phyloP scores from a whole-genome alignment of 2,113 vertebrate species.

The Sphyrna mokarran region DNA sequence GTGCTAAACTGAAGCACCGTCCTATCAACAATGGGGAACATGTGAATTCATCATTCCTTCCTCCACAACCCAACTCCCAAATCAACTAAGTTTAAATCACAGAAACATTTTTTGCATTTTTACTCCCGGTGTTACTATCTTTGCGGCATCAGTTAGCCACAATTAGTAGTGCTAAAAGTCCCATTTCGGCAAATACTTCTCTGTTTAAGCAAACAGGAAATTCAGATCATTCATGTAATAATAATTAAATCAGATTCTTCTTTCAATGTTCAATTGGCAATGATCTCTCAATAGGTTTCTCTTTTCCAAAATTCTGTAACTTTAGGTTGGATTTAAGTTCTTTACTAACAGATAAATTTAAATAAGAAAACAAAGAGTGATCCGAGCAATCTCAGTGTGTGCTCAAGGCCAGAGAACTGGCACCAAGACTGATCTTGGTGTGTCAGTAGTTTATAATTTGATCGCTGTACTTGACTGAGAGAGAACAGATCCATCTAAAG shows the following conservation, averaged over 20 bases:
- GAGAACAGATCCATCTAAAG: not conserved
- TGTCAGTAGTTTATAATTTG: too few species aligned
- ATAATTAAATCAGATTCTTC: not conserved
- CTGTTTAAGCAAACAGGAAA: not conserved
- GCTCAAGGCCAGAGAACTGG: not conserved
- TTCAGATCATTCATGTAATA: not conserved
- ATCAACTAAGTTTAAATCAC: not conserved
- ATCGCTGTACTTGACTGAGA: not conserved
- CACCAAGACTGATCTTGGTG: not conserved
- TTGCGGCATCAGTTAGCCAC: not conserved
- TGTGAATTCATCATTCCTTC: not conserved
- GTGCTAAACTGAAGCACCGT: too few species aligned
- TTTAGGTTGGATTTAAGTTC: not conserved
- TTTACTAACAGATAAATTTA: not conserved
- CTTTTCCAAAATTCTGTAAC: not conserved
- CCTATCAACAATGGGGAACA: not conserved
- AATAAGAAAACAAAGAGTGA: not conserved
- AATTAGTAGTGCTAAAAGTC: not conserved
- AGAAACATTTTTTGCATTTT: not conserved
- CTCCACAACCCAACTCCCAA: not conserved
- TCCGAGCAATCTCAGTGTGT: not conserved
- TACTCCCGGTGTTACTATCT: not conserved
- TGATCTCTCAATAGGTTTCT: not conserved
- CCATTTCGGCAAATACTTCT: not conserved
- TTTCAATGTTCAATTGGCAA: not conserved